Percentiles rank a stretch among this genome's conserved stretches.
phyloP scores from a whole-genome alignment of 1,140 invertebrate species.

The Drosophila rufa region DNA sequence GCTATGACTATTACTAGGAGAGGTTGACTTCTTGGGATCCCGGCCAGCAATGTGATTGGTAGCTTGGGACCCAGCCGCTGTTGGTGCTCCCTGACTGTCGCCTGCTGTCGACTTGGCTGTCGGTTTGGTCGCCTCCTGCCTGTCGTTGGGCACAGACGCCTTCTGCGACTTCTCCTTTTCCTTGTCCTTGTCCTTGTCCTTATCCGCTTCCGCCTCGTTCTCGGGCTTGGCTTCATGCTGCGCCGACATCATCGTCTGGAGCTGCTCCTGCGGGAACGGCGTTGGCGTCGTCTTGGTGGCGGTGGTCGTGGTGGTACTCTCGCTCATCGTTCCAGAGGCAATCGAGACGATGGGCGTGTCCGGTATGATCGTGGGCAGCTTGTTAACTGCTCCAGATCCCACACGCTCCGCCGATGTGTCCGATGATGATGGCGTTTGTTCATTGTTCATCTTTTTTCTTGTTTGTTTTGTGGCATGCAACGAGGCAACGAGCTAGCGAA shows the following conservation, averaged over 20 bases:
- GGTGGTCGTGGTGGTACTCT: constrained; percentile 79
- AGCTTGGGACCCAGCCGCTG: neutral
- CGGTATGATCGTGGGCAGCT: constrained; percentile 73
- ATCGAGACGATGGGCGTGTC: constrained; percentile 82
- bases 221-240: constrained; percentile 40
- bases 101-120: neutral
- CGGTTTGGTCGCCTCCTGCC: neutral
- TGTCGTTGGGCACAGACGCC: neutral
- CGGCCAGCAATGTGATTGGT: constrained; percentile 20
- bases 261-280: constrained; percentile 61
- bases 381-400: constrained; percentile 23
- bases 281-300: constrained; percentile 80
- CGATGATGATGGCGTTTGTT: constrained; percentile 42
- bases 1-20: constrained; percentile 29
- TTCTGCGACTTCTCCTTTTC: neutral
- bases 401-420: constrained; percentile 40
- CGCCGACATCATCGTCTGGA: constrained; percentile 63
- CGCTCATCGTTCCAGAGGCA: constrained; percentile 76
- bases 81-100: neutral
- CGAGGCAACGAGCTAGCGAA: constrained; percentile 22
- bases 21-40: constrained; percentile 19
- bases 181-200: constrained; percentile 5
- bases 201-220: constrained; percentile 6
- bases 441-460: constrained; percentile 47
- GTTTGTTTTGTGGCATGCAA: constrained; percentile 36